Evolutionary conservation across 2,113 vertebrate species (phyloP).

Genomic region (Albula glossodonta): DNA sequence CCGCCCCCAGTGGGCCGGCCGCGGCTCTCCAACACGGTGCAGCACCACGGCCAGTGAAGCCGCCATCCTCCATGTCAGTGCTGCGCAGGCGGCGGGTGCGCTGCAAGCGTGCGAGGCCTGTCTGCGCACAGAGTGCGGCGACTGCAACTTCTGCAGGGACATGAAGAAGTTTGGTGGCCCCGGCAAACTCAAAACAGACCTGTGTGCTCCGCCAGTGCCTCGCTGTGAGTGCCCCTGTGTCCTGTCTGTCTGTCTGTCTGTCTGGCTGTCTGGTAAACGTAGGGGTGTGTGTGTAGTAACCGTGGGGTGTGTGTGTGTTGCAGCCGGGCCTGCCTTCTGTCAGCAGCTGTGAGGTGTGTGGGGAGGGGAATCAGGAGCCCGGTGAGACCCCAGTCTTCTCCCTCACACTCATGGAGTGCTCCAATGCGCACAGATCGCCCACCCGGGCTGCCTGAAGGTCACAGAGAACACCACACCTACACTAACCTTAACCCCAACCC

Average conservation of each 20-base stretch:
- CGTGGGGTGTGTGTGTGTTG: slow-evolving; percentile 23
- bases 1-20: slow-evolving; percentile 63
- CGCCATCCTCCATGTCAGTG: slow-evolving; percentile 80
- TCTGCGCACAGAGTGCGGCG: slow-evolving; percentile 86
- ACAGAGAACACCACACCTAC: background rate
- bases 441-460: slow-evolving; percentile 92
- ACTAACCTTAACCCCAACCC: background rate
- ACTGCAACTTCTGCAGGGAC: slow-evolving; percentile 91
- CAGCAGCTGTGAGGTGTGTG: slow-evolving; percentile 94
- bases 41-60: slow-evolving; percentile 64
- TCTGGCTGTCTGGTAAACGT: background rate
- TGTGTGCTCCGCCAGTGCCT: slow-evolving; percentile 89
- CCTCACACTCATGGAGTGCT: slow-evolving; percentile 93
- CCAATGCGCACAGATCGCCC: slow-evolving; percentile 92
- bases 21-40: slow-evolving; percentile 50
- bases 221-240: slow-evolving; percentile 70
- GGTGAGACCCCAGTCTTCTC: slow-evolving; percentile 82
- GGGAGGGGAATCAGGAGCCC: slow-evolving; percentile 88
- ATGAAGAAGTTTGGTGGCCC: slow-evolving; percentile 96
- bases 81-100: slow-evolving; percentile 85
- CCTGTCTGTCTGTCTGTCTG: background rate
- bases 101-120: slow-evolving; percentile 90
- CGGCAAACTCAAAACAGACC: slow-evolving; percentile 92
- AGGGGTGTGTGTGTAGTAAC: background rate
- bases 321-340: slow-evolving; percentile 92